Evolutionary conservation across 2,113 vertebrate species (phyloP).

Genomic region (Sander lucioperca): DNA sequence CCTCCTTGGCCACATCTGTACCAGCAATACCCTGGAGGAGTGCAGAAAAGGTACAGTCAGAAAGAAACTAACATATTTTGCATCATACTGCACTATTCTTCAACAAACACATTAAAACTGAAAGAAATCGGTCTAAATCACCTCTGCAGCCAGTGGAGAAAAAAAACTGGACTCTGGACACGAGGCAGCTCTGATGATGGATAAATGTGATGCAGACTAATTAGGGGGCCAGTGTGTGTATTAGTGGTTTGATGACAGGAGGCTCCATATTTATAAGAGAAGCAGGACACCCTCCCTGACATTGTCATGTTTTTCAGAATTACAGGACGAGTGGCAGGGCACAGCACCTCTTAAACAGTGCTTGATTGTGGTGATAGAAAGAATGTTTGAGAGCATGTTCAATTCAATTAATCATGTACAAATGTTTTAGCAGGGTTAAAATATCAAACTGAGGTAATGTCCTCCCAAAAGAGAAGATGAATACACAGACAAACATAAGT

Average conservation of each 20-base stretch:
- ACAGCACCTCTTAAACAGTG: background rate
- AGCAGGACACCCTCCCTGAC: background rate
- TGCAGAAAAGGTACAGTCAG: slow-evolving; percentile 21
- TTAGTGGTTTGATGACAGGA: slow-evolving; percentile 8
- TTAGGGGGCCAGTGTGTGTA: background rate
- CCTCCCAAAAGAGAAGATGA: background rate
- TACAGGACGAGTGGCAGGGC: background rate
- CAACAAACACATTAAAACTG: background rate
- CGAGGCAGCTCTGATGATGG: background rate
- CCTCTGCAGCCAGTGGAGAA: too few relatives aligned
- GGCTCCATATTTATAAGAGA: background rate
- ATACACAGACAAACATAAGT: background rate
- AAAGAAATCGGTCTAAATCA: slow-evolving; percentile 8
- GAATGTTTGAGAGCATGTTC: background rate
- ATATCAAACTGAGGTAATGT: background rate
- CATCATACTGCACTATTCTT: background rate
- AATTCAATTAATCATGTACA: too few relatives aligned
- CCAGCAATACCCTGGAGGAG: slow-evolving; percentile 92
- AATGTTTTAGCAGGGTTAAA: background rate
- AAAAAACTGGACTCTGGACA: slow-evolving; percentile 5
- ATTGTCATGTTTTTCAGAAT: background rate
- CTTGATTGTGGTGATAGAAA: too few relatives aligned
- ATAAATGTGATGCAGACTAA: slow-evolving; percentile 12
- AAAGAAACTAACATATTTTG: background rate
- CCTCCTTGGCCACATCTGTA: slow-evolving; percentile 98